phyloP scores from a whole-genome alignment of 2,797 vertebrate species.

The Rhabdophis nuchalis region DNA sequence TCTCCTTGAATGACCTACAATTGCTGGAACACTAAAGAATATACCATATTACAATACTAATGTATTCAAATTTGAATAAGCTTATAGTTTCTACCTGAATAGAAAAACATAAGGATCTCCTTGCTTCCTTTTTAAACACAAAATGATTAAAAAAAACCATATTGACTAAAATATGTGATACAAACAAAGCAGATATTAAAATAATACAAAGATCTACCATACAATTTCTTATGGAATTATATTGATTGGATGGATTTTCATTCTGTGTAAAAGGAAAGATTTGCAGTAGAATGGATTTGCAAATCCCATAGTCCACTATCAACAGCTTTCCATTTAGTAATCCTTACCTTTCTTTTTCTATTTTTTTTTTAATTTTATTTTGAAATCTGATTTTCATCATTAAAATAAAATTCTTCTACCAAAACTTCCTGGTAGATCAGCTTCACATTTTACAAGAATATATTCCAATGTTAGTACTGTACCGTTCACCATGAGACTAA shows the following conservation, averaged over 20 bases:
- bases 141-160: background rate
- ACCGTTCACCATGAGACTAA: slow-evolving; percentile 90
- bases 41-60: background rate
- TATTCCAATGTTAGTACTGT: slow-evolving; percentile 24
- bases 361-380: background rate
- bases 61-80: background rate
- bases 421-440: background rate
- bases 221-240: background rate
- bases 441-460: background rate
- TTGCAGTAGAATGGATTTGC: background rate
- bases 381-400: background rate
- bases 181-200: background rate
- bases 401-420: background rate
- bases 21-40: background rate
- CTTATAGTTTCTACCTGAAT: background rate
- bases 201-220: background rate
- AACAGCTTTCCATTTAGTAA: background rate
- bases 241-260: background rate
- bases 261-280: background rate
- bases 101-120: background rate
- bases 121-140: background rate
- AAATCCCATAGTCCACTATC: background rate
- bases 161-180: background rate
- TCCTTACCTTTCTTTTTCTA: background rate
- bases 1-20: background rate